phyloP scores from a whole-genome alignment of 2,888 invertebrate genomes.

The Barypeithes pellucidus region DNA sequence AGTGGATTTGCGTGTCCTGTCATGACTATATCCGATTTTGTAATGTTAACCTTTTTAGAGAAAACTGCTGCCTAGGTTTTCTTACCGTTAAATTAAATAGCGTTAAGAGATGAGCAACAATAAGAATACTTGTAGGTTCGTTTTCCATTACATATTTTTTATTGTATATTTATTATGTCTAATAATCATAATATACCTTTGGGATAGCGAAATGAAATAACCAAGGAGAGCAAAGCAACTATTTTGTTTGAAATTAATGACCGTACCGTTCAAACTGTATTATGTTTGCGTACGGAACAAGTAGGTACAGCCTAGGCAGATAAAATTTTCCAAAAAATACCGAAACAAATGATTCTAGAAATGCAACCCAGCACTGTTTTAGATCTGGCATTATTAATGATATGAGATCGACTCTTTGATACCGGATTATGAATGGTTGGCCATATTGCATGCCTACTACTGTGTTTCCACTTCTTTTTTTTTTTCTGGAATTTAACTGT shows the following conservation, averaged over 20 bases:
- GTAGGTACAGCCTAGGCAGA: constrained; percentile 46
- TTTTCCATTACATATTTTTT: too few relatives aligned
- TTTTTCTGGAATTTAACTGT: constrained; percentile 30
- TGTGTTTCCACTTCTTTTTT: constrained; percentile 46
- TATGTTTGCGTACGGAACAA: constrained; percentile 46
- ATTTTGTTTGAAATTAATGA: constrained; percentile 40
- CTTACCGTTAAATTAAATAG: too few relatives aligned
- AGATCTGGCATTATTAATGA: constrained; percentile 63
- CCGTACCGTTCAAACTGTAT: constrained; percentile 39
- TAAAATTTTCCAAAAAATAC: constrained; percentile 51
- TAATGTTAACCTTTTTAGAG: too few relatives aligned
- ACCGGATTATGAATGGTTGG: constrained; percentile 63
- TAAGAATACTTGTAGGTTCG: too few relatives aligned
- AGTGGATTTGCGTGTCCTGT: too few relatives aligned
- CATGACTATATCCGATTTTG: too few relatives aligned
- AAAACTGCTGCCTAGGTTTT: too few relatives aligned
- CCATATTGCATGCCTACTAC: constrained; percentile 54
- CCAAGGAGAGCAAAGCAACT: too few relatives aligned
- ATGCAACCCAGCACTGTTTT: constrained; percentile 54
- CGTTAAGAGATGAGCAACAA: too few relatives aligned
- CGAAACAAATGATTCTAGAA: constrained; percentile 52
- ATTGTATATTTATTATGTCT: too few relatives aligned
- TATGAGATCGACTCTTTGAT: constrained; percentile 64
- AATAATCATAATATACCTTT: too few relatives aligned
- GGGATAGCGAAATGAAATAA: too few relatives aligned